Conservation (phyloP, 2,113 vertebrate genomes). For the Lamprotornis superbus region DNA sequence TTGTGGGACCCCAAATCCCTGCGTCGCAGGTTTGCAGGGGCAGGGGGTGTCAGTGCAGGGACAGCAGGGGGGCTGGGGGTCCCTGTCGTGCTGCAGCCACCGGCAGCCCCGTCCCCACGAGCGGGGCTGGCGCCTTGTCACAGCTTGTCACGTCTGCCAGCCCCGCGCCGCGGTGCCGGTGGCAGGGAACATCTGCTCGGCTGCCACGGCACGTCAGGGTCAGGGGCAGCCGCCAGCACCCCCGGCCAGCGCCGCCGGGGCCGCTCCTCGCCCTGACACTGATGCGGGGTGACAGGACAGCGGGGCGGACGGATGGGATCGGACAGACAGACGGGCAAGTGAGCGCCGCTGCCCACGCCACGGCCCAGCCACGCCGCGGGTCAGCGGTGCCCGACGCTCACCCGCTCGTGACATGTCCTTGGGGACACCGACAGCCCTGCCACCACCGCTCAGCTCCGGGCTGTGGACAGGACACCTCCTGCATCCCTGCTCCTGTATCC, state of each 20-base stretch:
- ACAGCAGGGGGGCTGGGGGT: neutral
- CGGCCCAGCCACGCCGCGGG: neutral
- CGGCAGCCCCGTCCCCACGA: neutral
- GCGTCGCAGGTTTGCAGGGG: neutral
- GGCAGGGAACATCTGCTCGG: slow-evolving; percentile 85
- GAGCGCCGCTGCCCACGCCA: neutral
- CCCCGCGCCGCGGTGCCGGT: slow-evolving; percentile 64
- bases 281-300: neutral
- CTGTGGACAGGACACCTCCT: neutral
- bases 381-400: neutral
- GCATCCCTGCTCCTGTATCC: fast-evolving
- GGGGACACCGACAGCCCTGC: neutral
- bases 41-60: neutral
- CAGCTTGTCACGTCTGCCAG: neutral
- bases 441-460: neutral
- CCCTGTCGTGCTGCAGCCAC: neutral
- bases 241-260: neutral
- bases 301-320: neutral
- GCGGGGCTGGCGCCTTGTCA: neutral
- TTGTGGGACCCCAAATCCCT: neutral
- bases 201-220: slow-evolving; percentile 73
- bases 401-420: neutral
- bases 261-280: neutral
- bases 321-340: neutral
- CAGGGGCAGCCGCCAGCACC: slow-evolving; percentile 61